Base-by-base conservation (phyloP, 2,113 vertebrate genomes). In the Vidua chalybeata region DNA sequence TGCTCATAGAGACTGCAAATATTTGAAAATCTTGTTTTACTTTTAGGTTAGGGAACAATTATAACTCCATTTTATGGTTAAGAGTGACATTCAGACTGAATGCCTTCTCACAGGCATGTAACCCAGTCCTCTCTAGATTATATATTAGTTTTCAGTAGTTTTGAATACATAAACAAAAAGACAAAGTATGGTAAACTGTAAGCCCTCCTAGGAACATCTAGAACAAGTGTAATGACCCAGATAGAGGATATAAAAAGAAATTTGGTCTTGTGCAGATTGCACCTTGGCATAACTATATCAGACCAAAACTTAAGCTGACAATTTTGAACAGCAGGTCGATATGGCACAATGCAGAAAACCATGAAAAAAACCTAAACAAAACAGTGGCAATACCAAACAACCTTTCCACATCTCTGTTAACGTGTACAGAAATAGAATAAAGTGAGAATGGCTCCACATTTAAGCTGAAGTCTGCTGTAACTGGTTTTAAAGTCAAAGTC, bases 341-440 rank as follows among this genome's bases (percentile, higher is more conserved):
- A 87, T 24, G 76, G 89, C 61, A 96, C 86, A 94, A 81, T 92
- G 55, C 14, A 90, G 19, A 93, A 90, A 93, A 78, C 33, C 86
- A 94, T 26, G 61, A 90, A 90, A 92, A 96, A 93, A 85, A 10
- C 8, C 87, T 84, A 77, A 93, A 92, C 76, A 81, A 95, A 94
- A 75, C 93, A 75, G 95, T 87, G 86, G 93, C 61, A 68, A 94
- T 21, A 81, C 91, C 94, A 92, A 91, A 89, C 95, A 94, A 93
- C 93, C 93, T 96, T 94, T 97, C 94, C 91, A 95, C 90, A 94
- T 96, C 91, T 80, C 80, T 93, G 95, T 86, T 90, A 96, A 92
- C 93, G 30, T 87, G 94, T 84, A 93, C 94, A 90, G 86, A 97
- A 97, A 97, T 97, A 97, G 96, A 89, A 93, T 81, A 92, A 94